Evolutionary conservation across 2,113 vertebrate genomes (phyloP), one percentile per base, ranked within the genome.

Genomic region (Geothlypis trichas): DNA sequence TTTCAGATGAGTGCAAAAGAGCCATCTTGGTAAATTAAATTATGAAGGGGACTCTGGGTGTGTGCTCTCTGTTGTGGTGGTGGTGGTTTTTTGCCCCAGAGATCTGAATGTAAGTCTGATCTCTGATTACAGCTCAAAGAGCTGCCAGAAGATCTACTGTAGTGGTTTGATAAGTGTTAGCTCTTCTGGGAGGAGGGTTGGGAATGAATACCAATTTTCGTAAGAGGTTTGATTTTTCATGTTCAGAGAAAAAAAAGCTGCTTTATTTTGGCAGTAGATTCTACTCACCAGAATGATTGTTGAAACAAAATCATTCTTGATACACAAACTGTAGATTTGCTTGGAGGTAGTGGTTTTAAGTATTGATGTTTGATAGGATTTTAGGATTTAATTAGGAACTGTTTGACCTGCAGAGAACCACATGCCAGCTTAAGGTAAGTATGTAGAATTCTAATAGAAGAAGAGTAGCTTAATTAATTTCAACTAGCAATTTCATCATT

Each of bases 271-370:
- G 30, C 89, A 89, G 57, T 74, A 95, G 74, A 89, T n/a, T 76
- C 10, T 73, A 31, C 78, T 95, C 84, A 95, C 86, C 87, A 95
- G 19, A 92, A 93, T 41, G 37, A 24, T 39, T 87, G 83, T 59
- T 95, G 66, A 75, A 97, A 89, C 76, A 95, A 97, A 96, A 88
- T 74, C 24, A 73, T 77, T 96, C 58, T 74, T 95, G 52, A 91
- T 92, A 80, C 12, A 87, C 17, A 88, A 83, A 30, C 67, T 78
- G 39, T 19, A 85, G 55, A 35, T 49, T 66, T 66, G 15, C 66
- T 89, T 52, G 23, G 31, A 72, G 30, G 33, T 51, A 51, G 11
- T 28, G 39, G n/a, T 42, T 71, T 81, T 55, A 63, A n/a, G 20
- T 77, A 47, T 12, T 59, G 51, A 10, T 74, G n/a, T 59, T 85